phyloP scores from a whole-genome alignment of 2,113 vertebrate species.

The Cheilinus undulatus region DNA sequence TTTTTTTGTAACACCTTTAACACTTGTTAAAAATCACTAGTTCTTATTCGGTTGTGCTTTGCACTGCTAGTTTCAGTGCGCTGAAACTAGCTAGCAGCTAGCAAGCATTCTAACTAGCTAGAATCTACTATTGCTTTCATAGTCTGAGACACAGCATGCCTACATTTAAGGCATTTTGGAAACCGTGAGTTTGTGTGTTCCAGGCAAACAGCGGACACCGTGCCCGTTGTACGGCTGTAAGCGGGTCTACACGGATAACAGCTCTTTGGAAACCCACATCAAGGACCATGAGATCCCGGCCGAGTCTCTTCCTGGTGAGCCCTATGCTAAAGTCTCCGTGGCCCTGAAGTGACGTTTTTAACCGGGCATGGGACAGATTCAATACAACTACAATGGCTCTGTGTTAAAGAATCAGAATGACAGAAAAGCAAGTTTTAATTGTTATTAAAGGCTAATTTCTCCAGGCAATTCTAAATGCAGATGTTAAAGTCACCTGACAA shows the following conservation, averaged over 20 bases:
- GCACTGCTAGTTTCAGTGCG: background rate
- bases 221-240: conserved; percentile 81
- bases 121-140: too few species aligned
- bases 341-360: too few species aligned
- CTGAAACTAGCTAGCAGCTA: background rate
- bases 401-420: too few species aligned
- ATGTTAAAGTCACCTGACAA: too few species aligned
- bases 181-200: background rate
- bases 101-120: background rate
- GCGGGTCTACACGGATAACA: conserved; percentile 66
- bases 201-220: conserved; percentile 50
- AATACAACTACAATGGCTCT: background rate
- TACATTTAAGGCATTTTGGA: rapidly evolving
- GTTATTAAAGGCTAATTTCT: too few species aligned
- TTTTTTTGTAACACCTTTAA: background rate
- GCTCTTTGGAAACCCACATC: conserved; percentile 69
- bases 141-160: background rate
- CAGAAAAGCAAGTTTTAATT: too few species aligned
- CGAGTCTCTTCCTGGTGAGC: conserved; percentile 79
- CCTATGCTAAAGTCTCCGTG: too few species aligned
- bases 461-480: too few species aligned
- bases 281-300: conserved; percentile 74
- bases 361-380: background rate
- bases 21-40: rapidly evolving
- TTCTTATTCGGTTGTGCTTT: rapidly evolving